Conservation (phyloP, 2,797 vertebrate genomes). For the Rhinella marina region DNA sequence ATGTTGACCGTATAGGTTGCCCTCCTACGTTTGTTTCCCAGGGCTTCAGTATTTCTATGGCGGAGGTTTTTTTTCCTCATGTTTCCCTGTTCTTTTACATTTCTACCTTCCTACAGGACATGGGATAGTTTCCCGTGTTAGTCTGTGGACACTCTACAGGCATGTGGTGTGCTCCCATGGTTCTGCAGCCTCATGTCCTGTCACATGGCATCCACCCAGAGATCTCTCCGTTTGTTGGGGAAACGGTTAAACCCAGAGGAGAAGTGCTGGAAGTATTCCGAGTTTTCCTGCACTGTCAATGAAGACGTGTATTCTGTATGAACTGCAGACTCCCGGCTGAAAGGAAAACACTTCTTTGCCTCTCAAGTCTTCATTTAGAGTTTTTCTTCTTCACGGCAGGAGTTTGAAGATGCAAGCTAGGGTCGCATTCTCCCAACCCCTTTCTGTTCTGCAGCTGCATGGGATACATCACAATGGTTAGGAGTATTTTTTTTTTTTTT, state of each 20-base stretch:
- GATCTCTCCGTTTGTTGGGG: not conserved
- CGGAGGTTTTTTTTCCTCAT: not conserved
- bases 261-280: not conserved
- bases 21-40: not conserved
- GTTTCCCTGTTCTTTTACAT: not conserved
- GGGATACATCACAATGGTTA: slow-evolving; percentile 17
- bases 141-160: too few species aligned
- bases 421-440: slow-evolving; percentile 21
- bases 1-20: not conserved
- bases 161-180: slow-evolving; percentile 8
- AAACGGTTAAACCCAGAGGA: not conserved
- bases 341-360: slow-evolving; percentile 21
- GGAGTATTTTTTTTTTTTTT: not conserved
- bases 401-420: slow-evolving; percentile 37
- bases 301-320: slow-evolving; percentile 27
- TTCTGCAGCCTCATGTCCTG: slow-evolving; percentile 17
- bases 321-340: slow-evolving; percentile 13
- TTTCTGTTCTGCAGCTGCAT: slow-evolving; percentile 11
- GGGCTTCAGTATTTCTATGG: not conserved
- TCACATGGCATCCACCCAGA: not conserved
- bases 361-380: slow-evolving; percentile 39
- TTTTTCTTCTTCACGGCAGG: slow-evolving; percentile 37
- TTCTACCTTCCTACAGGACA: not conserved
- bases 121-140: not conserved
- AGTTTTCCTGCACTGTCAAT: slow-evolving; percentile 7